Evolutionary conservation across 2,797 vertebrate species (phyloP).

Genomic region (Siniperca obscura): DNA sequence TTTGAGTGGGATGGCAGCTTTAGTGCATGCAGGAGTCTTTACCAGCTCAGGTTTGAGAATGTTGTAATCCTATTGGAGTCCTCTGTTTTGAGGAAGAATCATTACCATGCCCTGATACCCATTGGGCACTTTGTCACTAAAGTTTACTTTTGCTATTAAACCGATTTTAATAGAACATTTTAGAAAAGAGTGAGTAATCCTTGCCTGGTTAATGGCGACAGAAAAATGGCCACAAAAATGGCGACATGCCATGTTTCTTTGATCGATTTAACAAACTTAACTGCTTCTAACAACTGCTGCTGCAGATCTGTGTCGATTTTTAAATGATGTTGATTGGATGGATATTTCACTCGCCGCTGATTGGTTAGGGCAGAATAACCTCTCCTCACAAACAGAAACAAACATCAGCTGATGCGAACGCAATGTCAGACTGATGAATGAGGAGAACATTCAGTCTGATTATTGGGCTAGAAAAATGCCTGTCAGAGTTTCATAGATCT

Average conservation of each 20-base stretch:
- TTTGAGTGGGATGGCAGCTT: conserved; percentile 51
- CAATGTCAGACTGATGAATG: neutral
- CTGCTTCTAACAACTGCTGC: neutral
- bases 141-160: neutral
- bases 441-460: neutral
- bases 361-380: neutral
- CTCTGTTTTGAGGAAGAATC: conserved; percentile 1
- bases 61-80: neutral
- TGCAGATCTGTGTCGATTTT: neutral
- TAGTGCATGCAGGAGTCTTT: conserved; percentile 25
- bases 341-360: neutral
- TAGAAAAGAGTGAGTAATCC: neutral
- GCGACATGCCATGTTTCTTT: neutral
- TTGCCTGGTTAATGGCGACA: neutral
- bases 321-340: neutral
- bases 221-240: neutral
- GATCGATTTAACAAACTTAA: neutral
- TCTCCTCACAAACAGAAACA: neutral
- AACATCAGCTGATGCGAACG: neutral
- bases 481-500: neutral
- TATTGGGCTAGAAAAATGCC: neutral
- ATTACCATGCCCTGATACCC: neutral
- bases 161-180: neutral
- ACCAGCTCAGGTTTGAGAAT: conserved; percentile 10
- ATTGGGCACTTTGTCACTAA: neutral